Percentiles rank a stretch among this genome's conserved stretches.
Evolutionary conservation across 1,140 invertebrate species (phyloP).

Genomic region (Neodiprion virginianus): DNA sequence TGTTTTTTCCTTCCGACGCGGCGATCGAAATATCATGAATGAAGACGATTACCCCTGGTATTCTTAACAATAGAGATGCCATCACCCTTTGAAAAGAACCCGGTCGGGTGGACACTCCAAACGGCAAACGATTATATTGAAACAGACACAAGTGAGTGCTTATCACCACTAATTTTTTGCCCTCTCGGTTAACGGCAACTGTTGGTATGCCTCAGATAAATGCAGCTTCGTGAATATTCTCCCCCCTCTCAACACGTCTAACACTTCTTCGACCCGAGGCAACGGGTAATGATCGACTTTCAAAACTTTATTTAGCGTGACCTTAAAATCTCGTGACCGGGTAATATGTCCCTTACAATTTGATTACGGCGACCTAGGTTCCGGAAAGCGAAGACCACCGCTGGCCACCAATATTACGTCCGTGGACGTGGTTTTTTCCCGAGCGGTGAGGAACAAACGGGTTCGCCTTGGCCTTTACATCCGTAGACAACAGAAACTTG

Average conservation of each 20-base stretch:
- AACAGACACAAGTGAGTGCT: conserved; percentile 34
- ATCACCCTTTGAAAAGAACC: too few relatives aligned
- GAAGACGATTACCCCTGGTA: conserved; percentile 27
- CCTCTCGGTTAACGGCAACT: conserved; percentile 37
- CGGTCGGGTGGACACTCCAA: conserved; percentile 23
- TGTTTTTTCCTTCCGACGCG: conserved; percentile 13
- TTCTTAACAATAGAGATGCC: conserved; percentile 18
- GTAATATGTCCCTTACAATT: too few relatives aligned
- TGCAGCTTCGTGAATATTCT: conserved; percentile 32
- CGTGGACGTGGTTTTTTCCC: too few relatives aligned
- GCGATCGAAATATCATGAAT: conserved; percentile 35
- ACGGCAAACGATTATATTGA: conserved; percentile 25
- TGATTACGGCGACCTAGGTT: too few relatives aligned
- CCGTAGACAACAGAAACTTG: too few relatives aligned
- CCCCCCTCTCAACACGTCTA: conserved; percentile 29
- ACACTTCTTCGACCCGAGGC: conserved; percentile 34
- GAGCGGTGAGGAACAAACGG: too few relatives aligned
- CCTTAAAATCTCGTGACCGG: conserved; percentile 34
- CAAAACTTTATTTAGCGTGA: conserved; percentile 44
- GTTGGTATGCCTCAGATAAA: conserved; percentile 40
- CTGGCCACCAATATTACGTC: too few relatives aligned
- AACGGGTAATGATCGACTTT: conserved; percentile 30
- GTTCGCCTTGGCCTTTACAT: too few relatives aligned
- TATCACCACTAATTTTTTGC: conserved; percentile 37
- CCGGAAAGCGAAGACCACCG: too few relatives aligned